Evolutionary conservation across 2,888 invertebrate species (phyloP), one percentile per base, ranked within the genome.

Genomic region (Caenorhabditis sp.): DNA sequence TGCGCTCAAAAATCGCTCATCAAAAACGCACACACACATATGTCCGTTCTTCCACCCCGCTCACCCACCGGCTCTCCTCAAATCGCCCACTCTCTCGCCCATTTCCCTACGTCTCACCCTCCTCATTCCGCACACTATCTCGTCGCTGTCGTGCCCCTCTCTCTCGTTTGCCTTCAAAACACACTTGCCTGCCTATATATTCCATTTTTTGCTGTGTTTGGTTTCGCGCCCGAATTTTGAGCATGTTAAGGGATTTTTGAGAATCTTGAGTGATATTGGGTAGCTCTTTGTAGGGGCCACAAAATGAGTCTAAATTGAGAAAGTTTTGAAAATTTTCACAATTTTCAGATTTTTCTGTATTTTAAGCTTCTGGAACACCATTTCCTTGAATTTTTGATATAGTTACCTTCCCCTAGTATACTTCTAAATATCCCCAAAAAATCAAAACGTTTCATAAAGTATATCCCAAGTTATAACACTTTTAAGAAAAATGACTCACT

Each of bases 101-200:
- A 3, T 7, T 43, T 26, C 50, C 17, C 23, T 4, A 17, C n/a
- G 17, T 60, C 60, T 10, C 23, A 49, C 50, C 50, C 60, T 50
- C 50, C 23, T 31, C 23, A 5, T 3, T 14, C 25, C 23, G 23
- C 49, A 14, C 23, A 7, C 26, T 12, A n/a, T 21, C 60, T 26
- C 38, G 23, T 50, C 60, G 2, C 7, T 50, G 50, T 26, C 60
- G 49, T 36, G 60, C 60, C 25, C 49, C 49, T n/a, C 56, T 36
- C 58, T 31, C 14, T 31, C 31, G 3, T 27, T 36, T 58, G 58
- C 31, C 58, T 36, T 20, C 58, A 27, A 58, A 27, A 43, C 43
- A 43, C 43, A 43, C 43, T 43, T 43, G 43, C 43, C 43, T 43
- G 43, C 43, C 43, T 43, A 43, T 43, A 43, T 43, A 43, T 43